A percentile compares a stretch with the other conserved stretches of the same genome.
phyloP scores from a whole-genome alignment of 2,888 invertebrate species.

The Coelopa pilipes region DNA sequence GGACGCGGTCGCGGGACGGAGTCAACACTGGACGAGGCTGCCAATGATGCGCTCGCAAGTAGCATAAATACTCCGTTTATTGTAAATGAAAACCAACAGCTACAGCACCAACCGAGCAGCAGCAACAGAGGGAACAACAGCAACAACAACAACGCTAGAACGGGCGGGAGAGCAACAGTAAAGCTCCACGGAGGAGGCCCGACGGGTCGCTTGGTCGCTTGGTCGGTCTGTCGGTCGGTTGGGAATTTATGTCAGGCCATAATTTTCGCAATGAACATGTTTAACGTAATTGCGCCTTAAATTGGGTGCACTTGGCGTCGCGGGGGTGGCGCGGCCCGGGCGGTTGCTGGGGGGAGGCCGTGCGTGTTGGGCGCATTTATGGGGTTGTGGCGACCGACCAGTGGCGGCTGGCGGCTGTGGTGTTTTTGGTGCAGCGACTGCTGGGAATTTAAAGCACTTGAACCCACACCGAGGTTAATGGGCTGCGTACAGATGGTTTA shows the following conservation, averaged over 20 bases:
- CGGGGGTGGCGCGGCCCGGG: not conserved
- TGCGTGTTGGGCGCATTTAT: constrained; percentile 7
- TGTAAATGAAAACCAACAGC: not conserved
- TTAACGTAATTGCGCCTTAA: constrained; percentile 33
- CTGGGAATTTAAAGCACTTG: constrained; percentile 18
- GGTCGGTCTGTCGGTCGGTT: not conserved
- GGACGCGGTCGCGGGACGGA: no score
- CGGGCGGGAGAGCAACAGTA: no score
- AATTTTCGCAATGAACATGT: constrained; percentile 30
- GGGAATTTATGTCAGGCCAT: constrained; percentile 30
- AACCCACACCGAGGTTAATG: constrained; percentile 20
- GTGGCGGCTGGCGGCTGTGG: not conserved
- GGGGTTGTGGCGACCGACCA: not conserved
- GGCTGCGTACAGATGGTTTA: not conserved
- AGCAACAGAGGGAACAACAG: not conserved
- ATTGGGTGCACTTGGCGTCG: constrained; percentile 22
- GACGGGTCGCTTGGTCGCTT: no score
- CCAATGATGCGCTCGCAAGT: constrained; percentile 3
- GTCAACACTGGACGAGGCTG: not conserved
- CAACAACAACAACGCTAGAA: not conserved
- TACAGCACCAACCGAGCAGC: no score
- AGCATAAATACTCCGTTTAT: constrained; percentile 15
- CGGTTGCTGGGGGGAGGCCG: not conserved
- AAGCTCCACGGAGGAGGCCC: not conserved
- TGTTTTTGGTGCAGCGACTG: not conserved